phyloP scores from a whole-genome alignment of 2,113 vertebrate genomes.

The rabbit (Oryctolagus cuniculus) region mOryCun1.1 NC_091432.1:98619001-98619500 shows the following conservation, averaged over 20 bases:
- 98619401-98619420: background rate
- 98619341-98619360: background rate
- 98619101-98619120: background rate
- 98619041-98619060: background rate
- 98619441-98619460: background rate
- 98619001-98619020: background rate
- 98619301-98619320: background rate
- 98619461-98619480: background rate
- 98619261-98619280: constrained; percentile 3
- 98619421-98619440: background rate
- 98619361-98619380: background rate
- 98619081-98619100: background rate
- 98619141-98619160: background rate
- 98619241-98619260: background rate
- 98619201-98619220: background rate
- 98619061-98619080: background rate
- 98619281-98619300: background rate
- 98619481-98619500: background rate
- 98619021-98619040: background rate
- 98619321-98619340: background rate
- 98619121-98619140: constrained; percentile 18
- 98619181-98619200: background rate
- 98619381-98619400: background rate
- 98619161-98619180: background rate
- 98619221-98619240: background rate